Conservation (phyloP, 1,140 invertebrate species). For the Drosophila ambigua region DNA sequence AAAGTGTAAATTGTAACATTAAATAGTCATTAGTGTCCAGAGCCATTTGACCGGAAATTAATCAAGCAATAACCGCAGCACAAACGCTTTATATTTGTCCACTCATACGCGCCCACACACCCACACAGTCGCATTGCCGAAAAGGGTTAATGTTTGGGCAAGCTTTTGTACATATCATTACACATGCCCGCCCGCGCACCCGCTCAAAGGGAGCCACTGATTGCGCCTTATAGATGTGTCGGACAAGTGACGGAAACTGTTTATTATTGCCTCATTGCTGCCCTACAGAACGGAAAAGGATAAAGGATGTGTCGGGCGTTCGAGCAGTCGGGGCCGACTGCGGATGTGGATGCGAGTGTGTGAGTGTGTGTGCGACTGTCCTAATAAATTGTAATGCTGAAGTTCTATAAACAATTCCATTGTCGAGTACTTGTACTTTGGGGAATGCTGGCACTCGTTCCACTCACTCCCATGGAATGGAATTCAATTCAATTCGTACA, state of each 20-base stretch:
- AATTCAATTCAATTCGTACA: constrained; percentile 34
- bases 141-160: constrained; percentile 72
- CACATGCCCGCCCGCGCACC: constrained; percentile 26
- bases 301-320: constrained; percentile 64
- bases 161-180: constrained; percentile 77
- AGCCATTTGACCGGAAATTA: constrained; percentile 79
- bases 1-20: constrained; percentile 81
- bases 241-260: constrained; percentile 79
- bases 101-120: constrained; percentile 28
- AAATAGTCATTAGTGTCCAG: constrained; percentile 81
- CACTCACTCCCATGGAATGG: background rate
- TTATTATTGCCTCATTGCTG: constrained; percentile 74
- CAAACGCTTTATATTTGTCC: constrained; percentile 73
- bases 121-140: constrained; percentile 16
- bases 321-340: background rate
- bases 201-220: constrained; percentile 39
- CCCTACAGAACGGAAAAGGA: constrained; percentile 67
- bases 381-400: constrained; percentile 32
- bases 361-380: background rate
- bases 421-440: background rate
- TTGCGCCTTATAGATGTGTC: constrained; percentile 73
- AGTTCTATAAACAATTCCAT: constrained; percentile 3
- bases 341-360: background rate
- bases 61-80: constrained; percentile 78
- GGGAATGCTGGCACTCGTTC: background rate